Percentiles rank a stretch among this genome's conserved stretches.
phyloP scores from a whole-genome alignment of 1,140 invertebrate species.

The Reticulitermes speratus region DNA sequence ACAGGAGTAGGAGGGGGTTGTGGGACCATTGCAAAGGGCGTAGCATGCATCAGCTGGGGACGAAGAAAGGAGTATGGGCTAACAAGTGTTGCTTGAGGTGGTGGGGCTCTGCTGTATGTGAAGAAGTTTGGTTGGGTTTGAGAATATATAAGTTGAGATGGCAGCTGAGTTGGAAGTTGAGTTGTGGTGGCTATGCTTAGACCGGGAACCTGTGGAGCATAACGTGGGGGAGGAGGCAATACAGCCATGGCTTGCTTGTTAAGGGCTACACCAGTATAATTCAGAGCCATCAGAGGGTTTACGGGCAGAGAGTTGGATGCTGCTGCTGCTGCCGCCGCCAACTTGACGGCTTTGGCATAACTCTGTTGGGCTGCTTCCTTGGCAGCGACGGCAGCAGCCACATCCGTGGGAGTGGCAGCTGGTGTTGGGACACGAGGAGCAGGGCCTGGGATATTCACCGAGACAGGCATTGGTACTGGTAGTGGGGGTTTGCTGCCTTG shows the following conservation, averaged over 20 bases:
- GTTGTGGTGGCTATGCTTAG: slow-evolving; percentile 41
- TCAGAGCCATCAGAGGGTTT: slow-evolving; percentile 60
- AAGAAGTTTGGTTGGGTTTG: slow-evolving; percentile 49
- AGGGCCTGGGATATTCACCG: slow-evolving; percentile 39
- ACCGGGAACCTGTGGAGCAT: slow-evolving; percentile 37
- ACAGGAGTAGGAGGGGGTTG: slow-evolving; percentile 23
- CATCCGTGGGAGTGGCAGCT: slow-evolving; percentile 55
- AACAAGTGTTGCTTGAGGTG: slow-evolving; percentile 44
- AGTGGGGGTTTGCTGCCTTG: slow-evolving; percentile 44
- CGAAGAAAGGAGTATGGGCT: slow-evolving; percentile 55
- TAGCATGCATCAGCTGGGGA: slow-evolving; percentile 45
- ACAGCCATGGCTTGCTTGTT: slow-evolving; percentile 59
- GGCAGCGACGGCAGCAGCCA: slow-evolving; percentile 59
- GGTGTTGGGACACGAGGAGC: slow-evolving; percentile 42
- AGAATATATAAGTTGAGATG: slow-evolving; percentile 40
- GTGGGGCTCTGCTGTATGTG: slow-evolving; percentile 49
- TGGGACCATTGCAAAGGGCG: slow-evolving; percentile 25
- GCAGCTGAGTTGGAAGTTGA: slow-evolving; percentile 39
- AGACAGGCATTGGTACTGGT: slow-evolving; percentile 36
- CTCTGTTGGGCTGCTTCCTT: slow-evolving; percentile 77
- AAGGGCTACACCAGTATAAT: slow-evolving; percentile 75
- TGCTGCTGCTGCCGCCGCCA: slow-evolving; percentile 54
- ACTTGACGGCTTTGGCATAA: slow-evolving; percentile 64
- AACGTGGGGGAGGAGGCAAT: slow-evolving; percentile 40
- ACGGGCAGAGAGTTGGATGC: slow-evolving; percentile 38